These are phyloP conservation scores for Montipora cactus DNA, from an alignment of 64 coral and sea anemone genomes.

Conservation along the genomic window DNA sequence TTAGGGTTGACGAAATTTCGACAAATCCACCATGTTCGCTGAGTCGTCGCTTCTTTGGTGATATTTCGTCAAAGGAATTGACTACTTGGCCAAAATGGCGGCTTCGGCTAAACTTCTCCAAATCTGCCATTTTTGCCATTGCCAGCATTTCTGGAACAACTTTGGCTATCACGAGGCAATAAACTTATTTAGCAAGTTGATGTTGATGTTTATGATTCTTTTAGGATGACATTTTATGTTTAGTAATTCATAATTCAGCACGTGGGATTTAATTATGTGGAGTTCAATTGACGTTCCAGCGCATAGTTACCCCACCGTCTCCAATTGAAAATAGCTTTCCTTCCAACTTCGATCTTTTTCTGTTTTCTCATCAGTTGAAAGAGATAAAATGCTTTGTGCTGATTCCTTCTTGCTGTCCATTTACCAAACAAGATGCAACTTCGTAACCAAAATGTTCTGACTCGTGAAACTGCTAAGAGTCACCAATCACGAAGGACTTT, in stretches of 20 bases:
- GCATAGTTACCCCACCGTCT: too few relatives aligned
- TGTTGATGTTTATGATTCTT: not conserved
- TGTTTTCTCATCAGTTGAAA: not conserved
- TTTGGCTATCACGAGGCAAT: too few relatives aligned
- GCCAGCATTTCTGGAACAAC: too few relatives aligned
- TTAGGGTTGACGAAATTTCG: too few relatives aligned
- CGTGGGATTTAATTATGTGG: not conserved
- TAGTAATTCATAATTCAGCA: conserved; percentile 26
- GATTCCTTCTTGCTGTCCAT: not conserved
- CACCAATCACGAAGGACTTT: not conserved
- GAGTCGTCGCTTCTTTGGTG: too few relatives aligned
- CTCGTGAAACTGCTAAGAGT: not conserved
- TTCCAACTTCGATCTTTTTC: not conserved
- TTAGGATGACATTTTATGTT: not conserved
- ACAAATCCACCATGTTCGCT: too few relatives aligned
- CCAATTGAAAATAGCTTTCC: not conserved
- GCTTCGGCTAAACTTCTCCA: too few relatives aligned
- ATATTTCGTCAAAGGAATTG: too few relatives aligned
- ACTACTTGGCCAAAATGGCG: too few relatives aligned
- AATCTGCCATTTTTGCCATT: too few relatives aligned
- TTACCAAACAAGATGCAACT: not conserved
- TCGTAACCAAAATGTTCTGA: not conserved
- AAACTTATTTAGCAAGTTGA: too few relatives aligned
- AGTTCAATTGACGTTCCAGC: not conserved
- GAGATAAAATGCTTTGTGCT: not conserved